Base-by-base conservation (phyloP, 2,888 invertebrate genomes). In the Anaspis maculata region DNA sequence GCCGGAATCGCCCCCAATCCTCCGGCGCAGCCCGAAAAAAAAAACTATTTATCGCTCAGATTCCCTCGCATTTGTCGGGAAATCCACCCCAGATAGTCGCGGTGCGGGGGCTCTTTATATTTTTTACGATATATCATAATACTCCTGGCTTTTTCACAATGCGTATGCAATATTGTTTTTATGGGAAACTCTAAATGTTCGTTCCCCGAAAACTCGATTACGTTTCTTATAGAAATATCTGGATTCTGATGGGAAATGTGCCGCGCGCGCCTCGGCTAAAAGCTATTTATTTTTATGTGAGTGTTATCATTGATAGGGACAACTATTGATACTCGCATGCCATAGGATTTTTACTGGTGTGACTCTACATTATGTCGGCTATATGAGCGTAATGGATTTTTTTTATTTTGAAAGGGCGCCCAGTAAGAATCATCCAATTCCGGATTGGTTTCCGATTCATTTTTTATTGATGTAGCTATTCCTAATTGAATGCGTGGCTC, bases 251-350 rank as follows among this genome's bases (percentile, higher is more conserved):
- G n/a, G n/a, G n/a, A n/a, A n/a, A n/a, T n/a, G n/a, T n/a, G n/a
- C n/a, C n/a, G n/a, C n/a, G 46, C 39, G 44, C 45, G 46, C 42
- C 42, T 44, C 45, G 48, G 42, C 54, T 53, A 51, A 61, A 63
- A 63, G 61, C 64, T 59, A 64, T 66, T 64, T 64, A 66, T 59
- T 66, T 66, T 66, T 66, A 66, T 66, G 66, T 56, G 62, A 62
- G 34, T 63, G 62, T 62, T 64, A 64, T 64, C 63, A 63, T 62
- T 62, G 65, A 64, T 63, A 63, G 53, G 56, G 53, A 49, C 51
- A 54, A 19, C 23, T 51, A 51, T 49, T 51, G 47, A 45, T 45
- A 46, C 45, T 51, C 54, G 51, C 51, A n/a, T n/a, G n/a, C n/a
- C n/a, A n/a, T n/a, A n/a, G n/a, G 57, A 53, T 56, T 56, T 57